Evolutionary conservation across 2,113 vertebrate species (phyloP), one percentile per base, ranked within the genome.

Genomic region (Sturnus vulgaris): DNA sequence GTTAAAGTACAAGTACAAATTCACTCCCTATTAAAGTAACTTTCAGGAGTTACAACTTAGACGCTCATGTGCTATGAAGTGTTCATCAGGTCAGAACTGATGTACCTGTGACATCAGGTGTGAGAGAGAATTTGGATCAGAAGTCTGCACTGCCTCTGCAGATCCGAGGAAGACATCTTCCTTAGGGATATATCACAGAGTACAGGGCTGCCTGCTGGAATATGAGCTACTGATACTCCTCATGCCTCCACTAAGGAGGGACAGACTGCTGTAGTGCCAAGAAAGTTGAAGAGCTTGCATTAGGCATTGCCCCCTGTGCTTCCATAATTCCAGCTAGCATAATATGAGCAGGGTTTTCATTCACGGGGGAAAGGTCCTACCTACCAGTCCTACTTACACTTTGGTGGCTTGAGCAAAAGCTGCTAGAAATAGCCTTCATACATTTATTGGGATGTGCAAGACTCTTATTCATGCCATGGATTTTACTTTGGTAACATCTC

Each of bases 101-200:
- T 0, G 1, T 49, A 37, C 8, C 9, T 11, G 17, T 16, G 24
- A 37, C 31, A 40, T 28, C 17, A 53, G 19, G 7, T 46, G 16
- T n/a, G 56, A 57, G 31, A 77, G 4, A 40, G 23, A 82, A 24
- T 15, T 3, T 0, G 0, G 61, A 64, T 56, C 44, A 76, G 23
- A 85, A 13, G 10, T 35, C 46, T 81, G 5, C 35, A 33, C 25
- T 37, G 59, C 19, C 5, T 53, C 37, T 61, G 55, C 64, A 81
- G n/a, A 15, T n/a, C 39, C 1, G 1, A 30, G 46, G 63, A 44
- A 44, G 31, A 40, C 7, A 20, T 37, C 19, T 8, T 86, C 19
- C 53, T 53, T 2, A 12, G 2, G 50, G 5, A 3, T 21, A 10
- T 30, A 57, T 16, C 7, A 15, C 27, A 39, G 37, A 63, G 28